These are phyloP conservation scores for Zosterops borbonicus DNA, from an alignment of 2,113 vertebrate species.

Conservation along the genomic window DNA sequence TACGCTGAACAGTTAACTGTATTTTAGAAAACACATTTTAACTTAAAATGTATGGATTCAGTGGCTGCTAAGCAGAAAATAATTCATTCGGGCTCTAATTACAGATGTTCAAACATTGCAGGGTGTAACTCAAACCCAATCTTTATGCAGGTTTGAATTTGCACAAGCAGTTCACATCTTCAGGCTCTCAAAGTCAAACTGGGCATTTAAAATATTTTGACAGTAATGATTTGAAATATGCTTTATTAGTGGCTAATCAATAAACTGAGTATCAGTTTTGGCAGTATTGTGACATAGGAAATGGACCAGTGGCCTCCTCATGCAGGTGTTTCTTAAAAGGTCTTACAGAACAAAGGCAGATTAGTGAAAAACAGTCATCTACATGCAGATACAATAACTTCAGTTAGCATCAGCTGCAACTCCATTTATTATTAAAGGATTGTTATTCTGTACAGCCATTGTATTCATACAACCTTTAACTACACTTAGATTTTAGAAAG, in stretches of 20 bases:
- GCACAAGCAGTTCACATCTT: not conserved
- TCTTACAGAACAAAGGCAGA: not conserved
- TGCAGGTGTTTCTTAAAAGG: not conserved
- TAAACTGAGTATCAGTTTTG: not conserved
- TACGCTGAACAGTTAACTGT: not conserved
- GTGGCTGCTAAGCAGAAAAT: not conserved
- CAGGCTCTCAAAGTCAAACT: not conserved
- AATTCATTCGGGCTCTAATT: not conserved
- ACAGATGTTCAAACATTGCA: not conserved
- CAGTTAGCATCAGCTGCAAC: not conserved
- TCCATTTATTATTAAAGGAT: not conserved
- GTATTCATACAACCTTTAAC: not conserved
- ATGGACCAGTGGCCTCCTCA: not conserved
- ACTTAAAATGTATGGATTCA: not conserved
- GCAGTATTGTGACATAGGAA: not conserved
- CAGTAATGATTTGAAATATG: not conserved
- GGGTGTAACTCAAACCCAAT: not conserved
- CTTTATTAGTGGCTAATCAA: not conserved
- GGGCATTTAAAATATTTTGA: not conserved
- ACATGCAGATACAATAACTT: not conserved
- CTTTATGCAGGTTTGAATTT: not conserved
- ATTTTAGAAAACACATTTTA: not conserved
- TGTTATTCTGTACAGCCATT: not conserved
- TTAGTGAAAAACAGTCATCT: not conserved
- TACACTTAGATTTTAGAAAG: not conserved